phyloP scores from a whole-genome alignment of 1,140 invertebrate genomes.

The Protaetia brevitarsis region DNA sequence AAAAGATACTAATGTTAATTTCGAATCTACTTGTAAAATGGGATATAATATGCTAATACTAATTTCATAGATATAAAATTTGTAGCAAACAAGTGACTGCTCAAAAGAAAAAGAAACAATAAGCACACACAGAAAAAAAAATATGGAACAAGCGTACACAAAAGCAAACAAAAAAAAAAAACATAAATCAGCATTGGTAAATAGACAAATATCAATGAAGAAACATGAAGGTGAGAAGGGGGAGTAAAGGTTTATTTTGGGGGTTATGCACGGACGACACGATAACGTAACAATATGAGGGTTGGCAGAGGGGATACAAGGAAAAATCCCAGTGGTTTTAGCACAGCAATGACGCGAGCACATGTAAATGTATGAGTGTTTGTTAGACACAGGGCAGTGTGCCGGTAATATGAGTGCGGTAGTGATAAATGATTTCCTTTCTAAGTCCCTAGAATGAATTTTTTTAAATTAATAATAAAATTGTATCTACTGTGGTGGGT shows the following conservation, averaged over 20 bases:
- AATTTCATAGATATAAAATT: no score
- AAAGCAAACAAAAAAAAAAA: conserved; percentile 15
- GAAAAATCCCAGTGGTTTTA: conserved; percentile 41
- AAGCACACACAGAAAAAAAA: conserved; percentile 29
- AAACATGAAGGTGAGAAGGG: conserved; percentile 27
- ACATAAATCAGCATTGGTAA: conserved; percentile 28
- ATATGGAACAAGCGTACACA: not conserved
- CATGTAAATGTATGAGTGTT: conserved; percentile 33
- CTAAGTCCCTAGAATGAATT: conserved; percentile 23
- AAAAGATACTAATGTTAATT: no score
- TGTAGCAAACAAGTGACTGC: no score
- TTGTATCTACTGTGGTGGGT: no score
- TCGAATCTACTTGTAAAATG: no score
- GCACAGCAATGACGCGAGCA: conserved; percentile 41
- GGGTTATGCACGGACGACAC: not conserved
- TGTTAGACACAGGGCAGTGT: conserved; percentile 45
- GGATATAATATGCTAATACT: no score
- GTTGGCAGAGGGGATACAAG: not conserved
- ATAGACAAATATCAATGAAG: conserved; percentile 28
- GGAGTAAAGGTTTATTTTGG: not conserved
- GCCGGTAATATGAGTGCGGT: conserved; percentile 42
- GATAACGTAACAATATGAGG: not conserved
- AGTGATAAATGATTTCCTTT: conserved; percentile 24
- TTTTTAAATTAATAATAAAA: not conserved
- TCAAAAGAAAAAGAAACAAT: not conserved